phyloP scores from a whole-genome alignment of 1,140 invertebrate species.

The Trachymyrmex septentrionalis region DNA sequence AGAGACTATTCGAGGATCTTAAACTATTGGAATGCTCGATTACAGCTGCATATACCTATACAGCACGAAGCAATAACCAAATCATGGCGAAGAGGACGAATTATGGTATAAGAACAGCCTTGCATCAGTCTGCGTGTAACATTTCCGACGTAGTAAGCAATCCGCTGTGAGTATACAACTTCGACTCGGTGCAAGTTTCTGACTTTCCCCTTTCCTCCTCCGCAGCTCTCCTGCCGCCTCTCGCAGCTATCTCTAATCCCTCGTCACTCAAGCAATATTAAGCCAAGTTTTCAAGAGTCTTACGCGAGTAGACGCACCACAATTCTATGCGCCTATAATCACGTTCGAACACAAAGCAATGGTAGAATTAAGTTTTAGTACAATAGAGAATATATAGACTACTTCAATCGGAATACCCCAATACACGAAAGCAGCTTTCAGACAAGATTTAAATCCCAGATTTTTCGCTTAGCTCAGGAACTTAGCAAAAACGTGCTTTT shows the following conservation, averaged over 20 bases:
- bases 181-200: slow-evolving; percentile 51
- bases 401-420: background rate
- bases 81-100: slow-evolving; percentile 47
- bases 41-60: slow-evolving; percentile 44
- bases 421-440: slow-evolving; percentile 33
- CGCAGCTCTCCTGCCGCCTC: background rate
- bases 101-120: slow-evolving; percentile 54
- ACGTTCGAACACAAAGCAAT: slow-evolving; percentile 41
- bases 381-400: slow-evolving; percentile 28
- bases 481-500: slow-evolving; percentile 22
- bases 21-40: slow-evolving; percentile 50
- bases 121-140: slow-evolving; percentile 70
- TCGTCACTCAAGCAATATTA: slow-evolving; percentile 64
- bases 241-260: slow-evolving; percentile 58
- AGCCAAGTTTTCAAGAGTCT: slow-evolving; percentile 62
- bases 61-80: slow-evolving; percentile 62
- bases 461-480: slow-evolving; percentile 44
- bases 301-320: slow-evolving; percentile 39
- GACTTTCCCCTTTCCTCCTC: slow-evolving; percentile 21
- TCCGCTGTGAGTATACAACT: slow-evolving; percentile 63
- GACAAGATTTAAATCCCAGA: slow-evolving; percentile 54
- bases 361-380: slow-evolving; percentile 49
- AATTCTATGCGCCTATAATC: slow-evolving; percentile 35
- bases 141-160: slow-evolving; percentile 70
- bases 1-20: slow-evolving; percentile 48